phyloP scores from a whole-genome alignment of 2,113 vertebrate species.

The Zingel zingel region DNA sequence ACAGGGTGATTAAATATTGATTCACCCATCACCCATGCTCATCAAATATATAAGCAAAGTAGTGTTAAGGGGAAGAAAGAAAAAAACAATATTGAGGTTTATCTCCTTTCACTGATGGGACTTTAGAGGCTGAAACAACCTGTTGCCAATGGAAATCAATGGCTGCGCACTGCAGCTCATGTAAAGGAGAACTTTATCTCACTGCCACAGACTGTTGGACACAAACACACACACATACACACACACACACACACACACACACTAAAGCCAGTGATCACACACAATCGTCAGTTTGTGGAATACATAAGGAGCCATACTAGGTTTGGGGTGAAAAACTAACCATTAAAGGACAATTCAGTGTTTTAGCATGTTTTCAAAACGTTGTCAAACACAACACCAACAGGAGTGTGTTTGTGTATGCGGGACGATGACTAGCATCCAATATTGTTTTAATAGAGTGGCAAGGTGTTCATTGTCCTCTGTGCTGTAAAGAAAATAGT shows the following conservation, averaged over 20 bases:
- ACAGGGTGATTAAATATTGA: slow-evolving; percentile 71
- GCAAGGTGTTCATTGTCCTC: slow-evolving; percentile 1
- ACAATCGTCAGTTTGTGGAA: neutral
- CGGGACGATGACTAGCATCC: neutral
- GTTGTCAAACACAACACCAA: no score
- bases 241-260: neutral
- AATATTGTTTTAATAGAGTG: slow-evolving; percentile 28
- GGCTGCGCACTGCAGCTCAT: slow-evolving; percentile 1
- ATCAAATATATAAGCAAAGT: slow-evolving; percentile 42
- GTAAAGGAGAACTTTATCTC: slow-evolving; percentile 31
- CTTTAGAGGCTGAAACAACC: slow-evolving; percentile 21
- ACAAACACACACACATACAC: neutral
- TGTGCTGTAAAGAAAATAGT: slow-evolving; percentile 12
- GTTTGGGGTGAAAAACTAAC: neutral
- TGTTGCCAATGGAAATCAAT: slow-evolving; percentile 38
- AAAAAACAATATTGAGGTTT: slow-evolving; percentile 20
- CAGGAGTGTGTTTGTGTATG: neutral
- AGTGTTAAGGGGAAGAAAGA: neutral
- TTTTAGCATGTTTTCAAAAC: neutral
- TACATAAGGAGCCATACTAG: neutral
- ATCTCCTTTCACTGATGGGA: slow-evolving; percentile 33
- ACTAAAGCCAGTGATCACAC: neutral
- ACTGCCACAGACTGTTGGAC: slow-evolving; percentile 5
- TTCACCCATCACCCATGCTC: slow-evolving; percentile 45
- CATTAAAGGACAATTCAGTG: neutral